Conservation (phyloP, 35 echinoderm and acorn worm genomes). For the Ophiothrix spiculata region DNA sequence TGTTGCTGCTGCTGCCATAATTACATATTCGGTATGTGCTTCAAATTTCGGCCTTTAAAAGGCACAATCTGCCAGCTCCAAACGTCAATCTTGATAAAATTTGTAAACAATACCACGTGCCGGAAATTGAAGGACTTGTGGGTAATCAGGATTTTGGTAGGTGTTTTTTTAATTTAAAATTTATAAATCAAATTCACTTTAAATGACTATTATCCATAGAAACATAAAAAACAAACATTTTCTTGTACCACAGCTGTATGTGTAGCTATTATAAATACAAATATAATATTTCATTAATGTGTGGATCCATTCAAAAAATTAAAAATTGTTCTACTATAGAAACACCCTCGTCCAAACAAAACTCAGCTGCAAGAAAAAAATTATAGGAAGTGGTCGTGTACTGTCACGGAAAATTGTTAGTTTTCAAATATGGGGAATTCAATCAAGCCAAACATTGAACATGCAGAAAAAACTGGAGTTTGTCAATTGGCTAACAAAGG, state of each 20-base stretch:
- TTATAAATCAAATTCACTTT: too few species aligned
- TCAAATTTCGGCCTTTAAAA: not conserved
- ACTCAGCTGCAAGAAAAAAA: not conserved
- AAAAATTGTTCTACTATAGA: too few species aligned
- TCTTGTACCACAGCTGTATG: too few species aligned
- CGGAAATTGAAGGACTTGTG: conserved; percentile 4
- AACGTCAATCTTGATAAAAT: conserved; percentile 9
- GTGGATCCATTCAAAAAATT: too few species aligned
- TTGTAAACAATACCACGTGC: conserved; percentile 10
- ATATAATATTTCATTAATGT: too few species aligned
- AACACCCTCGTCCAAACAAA: not conserved
- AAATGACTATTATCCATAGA: too few species aligned
- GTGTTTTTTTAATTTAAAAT: too few species aligned
- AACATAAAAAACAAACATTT: too few species aligned
- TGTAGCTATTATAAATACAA: too few species aligned
- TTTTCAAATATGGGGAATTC: conserved; percentile 34
- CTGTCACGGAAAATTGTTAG: not conserved
- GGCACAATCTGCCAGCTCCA: not conserved
- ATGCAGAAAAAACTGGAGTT: conserved; percentile 45
- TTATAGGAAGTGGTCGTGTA: too few species aligned
- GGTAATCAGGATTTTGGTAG: not conserved
- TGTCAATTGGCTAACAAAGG: conserved; percentile 34
- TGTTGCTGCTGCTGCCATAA: not conserved
- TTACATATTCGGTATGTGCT: not conserved
- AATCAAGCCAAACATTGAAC: conserved; percentile 44